These are phyloP conservation scores for Poeciliopsis paucimaculata DNA, from an alignment of 2,797 vertebrate species.

Conservation along the genomic window DNA sequence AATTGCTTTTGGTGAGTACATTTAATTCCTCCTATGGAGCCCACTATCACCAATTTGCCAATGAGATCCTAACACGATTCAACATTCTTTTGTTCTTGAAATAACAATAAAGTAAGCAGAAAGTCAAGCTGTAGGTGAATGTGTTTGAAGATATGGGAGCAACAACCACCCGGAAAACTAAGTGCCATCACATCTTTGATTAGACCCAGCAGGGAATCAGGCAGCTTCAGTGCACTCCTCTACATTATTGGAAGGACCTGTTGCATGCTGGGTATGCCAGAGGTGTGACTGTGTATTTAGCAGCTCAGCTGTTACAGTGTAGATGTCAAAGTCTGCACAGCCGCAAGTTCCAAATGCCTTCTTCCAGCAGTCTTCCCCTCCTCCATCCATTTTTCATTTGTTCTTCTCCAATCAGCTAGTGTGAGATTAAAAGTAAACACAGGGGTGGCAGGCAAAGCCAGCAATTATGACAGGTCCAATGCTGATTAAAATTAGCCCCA, in stretches of 20 bases:
- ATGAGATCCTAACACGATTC: not conserved
- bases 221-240: conserved; percentile 15
- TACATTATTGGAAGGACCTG: conserved; percentile 40
- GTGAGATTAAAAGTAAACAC: conserved; percentile 88
- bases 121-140: not conserved
- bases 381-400: conserved; percentile 37
- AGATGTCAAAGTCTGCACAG: conserved; percentile 25
- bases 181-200: conserved; percentile 57
- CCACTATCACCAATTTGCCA: conserved; percentile 1
- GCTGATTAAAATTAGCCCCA: conserved; percentile 91
- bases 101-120: not conserved
- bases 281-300: conserved; percentile 20
- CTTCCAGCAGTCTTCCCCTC: conserved; percentile 18
- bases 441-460: conserved; percentile 81
- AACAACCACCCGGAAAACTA: conserved; percentile 47
- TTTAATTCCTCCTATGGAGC: not conserved
- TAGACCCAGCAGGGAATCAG: conserved; percentile 52
- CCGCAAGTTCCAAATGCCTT: conserved; percentile 50
- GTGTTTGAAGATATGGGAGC: conserved; percentile 18
- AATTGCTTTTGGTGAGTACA: conserved; percentile 10
- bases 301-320: conserved; percentile 9
- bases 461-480: conserved; percentile 81
- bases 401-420: conserved; percentile 87
- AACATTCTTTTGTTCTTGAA: not conserved
- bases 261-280: conserved; percentile 34